A percentile compares a stretch with the other conserved stretches of the same genome.
These are phyloP conservation scores for Zaprionus davidi DNA, from an alignment of 1,140 invertebrate species.

Conservation along the genomic window DNA sequence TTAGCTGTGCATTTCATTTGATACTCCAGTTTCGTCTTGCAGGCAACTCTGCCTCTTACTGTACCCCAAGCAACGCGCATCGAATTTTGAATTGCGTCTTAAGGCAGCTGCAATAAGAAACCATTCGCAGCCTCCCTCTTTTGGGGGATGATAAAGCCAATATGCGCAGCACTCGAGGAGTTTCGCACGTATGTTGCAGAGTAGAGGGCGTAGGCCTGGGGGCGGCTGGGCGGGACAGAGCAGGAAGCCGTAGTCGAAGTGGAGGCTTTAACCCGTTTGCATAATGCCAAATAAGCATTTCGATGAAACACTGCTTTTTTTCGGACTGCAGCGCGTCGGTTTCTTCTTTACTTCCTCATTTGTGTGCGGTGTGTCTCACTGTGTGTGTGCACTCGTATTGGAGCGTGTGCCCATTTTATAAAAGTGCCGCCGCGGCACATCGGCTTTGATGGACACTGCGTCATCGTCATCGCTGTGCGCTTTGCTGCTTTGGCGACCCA, in stretches of 20 bases:
- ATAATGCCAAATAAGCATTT: slow-evolving; percentile 39
- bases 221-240: background rate
- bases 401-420: slow-evolving; percentile 39
- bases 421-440: slow-evolving; percentile 53
- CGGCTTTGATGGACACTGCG: slow-evolving; percentile 40
- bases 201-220: background rate
- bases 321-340: slow-evolving; percentile 11
- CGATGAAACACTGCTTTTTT: slow-evolving; percentile 4
- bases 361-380: background rate
- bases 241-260: slow-evolving; percentile 3
- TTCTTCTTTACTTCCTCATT: slow-evolving; percentile 27
- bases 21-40: background rate
- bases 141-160: background rate
- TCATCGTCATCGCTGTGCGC: slow-evolving; percentile 2
- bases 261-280: slow-evolving; percentile 2
- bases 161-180: slow-evolving; percentile 21
- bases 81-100: slow-evolving; percentile 12
- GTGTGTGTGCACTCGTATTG: slow-evolving; percentile 19
- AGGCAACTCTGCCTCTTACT: background rate
- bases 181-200: background rate
- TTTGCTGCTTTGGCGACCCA: slow-evolving; percentile 25
- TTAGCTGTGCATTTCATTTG: background rate
- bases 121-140: background rate
- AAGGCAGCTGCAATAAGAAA: background rate
- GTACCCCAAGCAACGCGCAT: background rate